A percentile compares a stretch with the other conserved stretches of the same genome.
These are phyloP conservation scores for Tridacna crocea DNA, from an alignment of 2,888 invertebrate species.

Conservation along the genomic window DNA sequence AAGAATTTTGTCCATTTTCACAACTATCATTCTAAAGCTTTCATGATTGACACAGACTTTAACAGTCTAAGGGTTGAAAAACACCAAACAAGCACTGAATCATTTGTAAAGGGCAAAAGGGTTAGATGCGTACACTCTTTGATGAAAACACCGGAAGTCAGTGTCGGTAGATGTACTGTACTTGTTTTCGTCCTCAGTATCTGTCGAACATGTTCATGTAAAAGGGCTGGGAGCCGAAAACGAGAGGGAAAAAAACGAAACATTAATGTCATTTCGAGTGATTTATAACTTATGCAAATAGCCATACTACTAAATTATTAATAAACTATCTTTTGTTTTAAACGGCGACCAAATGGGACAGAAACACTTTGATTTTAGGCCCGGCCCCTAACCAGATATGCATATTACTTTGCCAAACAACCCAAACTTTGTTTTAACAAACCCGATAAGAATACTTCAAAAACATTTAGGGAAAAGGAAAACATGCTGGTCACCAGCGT, in stretches of 20 bases:
- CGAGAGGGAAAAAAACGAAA: background rate
- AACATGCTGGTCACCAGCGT: too few relatives aligned
- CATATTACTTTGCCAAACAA: too few relatives aligned
- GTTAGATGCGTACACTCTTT: conserved; percentile 4
- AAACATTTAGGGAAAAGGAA: too few relatives aligned
- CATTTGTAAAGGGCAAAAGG: too few relatives aligned
- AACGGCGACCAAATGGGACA: conserved; percentile 4
- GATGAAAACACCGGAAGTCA: conserved; percentile 10
- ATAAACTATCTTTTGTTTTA: conserved; percentile 57
- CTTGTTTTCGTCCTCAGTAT: conserved; percentile 23
- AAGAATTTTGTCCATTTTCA: too few relatives aligned
- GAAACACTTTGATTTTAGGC: background rate
- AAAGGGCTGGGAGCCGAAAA: background rate
- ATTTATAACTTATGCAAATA: conserved; percentile 62
- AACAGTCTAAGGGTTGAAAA: too few relatives aligned
- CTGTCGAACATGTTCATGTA: conserved; percentile 22
- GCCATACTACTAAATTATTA: conserved; percentile 43
- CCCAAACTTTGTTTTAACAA: too few relatives aligned
- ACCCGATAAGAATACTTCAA: too few relatives aligned
- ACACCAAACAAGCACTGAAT: too few relatives aligned
- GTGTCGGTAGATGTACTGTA: conserved; percentile 2
- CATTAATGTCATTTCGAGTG: conserved; percentile 55
- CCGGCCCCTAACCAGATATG: too few relatives aligned
- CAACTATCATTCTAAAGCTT: too few relatives aligned
- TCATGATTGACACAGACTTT: too few relatives aligned